Percentiles rank a stretch among this genome's conserved stretches.
Conservation (phyloP, 2,888 invertebrate species). For the Stomorhina lunata region DNA sequence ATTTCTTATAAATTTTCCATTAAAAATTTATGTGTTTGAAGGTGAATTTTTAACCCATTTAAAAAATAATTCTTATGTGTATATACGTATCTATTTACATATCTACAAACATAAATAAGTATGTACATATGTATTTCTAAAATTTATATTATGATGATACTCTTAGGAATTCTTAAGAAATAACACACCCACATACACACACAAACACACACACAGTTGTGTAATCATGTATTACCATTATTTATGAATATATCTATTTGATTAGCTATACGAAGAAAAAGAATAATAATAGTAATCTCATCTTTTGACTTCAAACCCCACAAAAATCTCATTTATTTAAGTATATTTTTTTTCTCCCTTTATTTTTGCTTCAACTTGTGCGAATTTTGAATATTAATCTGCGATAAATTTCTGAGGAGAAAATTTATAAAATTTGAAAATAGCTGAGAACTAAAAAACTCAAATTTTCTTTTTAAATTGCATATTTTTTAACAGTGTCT, state of each 20-base stretch:
- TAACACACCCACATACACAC: not conserved
- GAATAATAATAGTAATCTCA: slow-evolving; percentile 16
- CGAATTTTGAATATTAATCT: not conserved
- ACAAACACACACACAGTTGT: not conserved
- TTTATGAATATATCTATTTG: not conserved
- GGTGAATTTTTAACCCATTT: no score
- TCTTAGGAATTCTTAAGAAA: slow-evolving; percentile 4
- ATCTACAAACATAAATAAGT: not conserved
- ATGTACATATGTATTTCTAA: not conserved
- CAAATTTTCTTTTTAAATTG: no score
- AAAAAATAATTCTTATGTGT: not conserved
- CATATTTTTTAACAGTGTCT: no score
- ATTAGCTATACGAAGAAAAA: slow-evolving; percentile 18
- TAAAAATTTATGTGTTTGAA: not conserved
- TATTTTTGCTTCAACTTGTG: not conserved
- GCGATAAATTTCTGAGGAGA: no score
- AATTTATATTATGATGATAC: not conserved
- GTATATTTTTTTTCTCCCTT: slow-evolving; percentile 1
- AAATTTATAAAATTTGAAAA: no score
- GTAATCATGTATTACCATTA: no score
- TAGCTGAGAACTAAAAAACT: no score
- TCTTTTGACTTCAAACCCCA: slow-evolving; percentile 1
- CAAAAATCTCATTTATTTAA: slow-evolving; percentile 14
- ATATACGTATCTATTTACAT: not conserved
- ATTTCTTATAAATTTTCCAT: no score